Base-by-base conservation (phyloP, 2,888 invertebrate species). In the Portevinia maculata region DNA sequence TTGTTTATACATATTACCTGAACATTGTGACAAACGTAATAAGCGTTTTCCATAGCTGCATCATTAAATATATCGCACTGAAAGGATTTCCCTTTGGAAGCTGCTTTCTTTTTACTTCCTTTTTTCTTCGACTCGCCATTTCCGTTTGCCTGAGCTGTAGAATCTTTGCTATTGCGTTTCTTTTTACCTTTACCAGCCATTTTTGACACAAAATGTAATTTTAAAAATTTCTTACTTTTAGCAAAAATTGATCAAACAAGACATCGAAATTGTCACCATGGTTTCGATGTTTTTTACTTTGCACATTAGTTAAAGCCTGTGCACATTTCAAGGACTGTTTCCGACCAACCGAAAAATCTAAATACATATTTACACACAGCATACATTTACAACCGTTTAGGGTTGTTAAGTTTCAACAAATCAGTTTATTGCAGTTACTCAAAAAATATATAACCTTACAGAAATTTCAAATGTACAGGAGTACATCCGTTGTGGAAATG, bases 11-110 rank as follows among this genome's bases (percentile, higher is more conserved):
- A 24, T 2, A 24, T 55, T 13, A 96, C 95, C 90, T 97, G 97
- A 0, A 97, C 95, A 88, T 97, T 97, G 88, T 98, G 98, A 86
- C 98, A 98, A 0, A 96, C 96, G 88, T 96, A 96, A 89, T 98
- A 98, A 0, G 98, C 97, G 88, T 98, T 98, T 85, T 97, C 95
- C 96, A 98, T 97, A 0, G 97, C 97, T 1, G 95, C 94, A 86
- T 96, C 96, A 84, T 96, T 96, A 87, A 97, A 94, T 87, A 97
- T 95, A 87, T 97, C 97, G 64, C 96, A 95, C 34, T 95, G 94
- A 86, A 95, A 94, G 86, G 94, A 93, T 3, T 94, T 93, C 83
- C 89, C 88, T 92, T 93, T 78, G 1, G 86, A 87, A 11, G 90
- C 91, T 65, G 90, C 91, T 85, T 89, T 91, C 88, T 91, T 92